phyloP scores from a whole-genome alignment of 2,113 vertebrate species.

The Ramphastos sulfuratus region DNA sequence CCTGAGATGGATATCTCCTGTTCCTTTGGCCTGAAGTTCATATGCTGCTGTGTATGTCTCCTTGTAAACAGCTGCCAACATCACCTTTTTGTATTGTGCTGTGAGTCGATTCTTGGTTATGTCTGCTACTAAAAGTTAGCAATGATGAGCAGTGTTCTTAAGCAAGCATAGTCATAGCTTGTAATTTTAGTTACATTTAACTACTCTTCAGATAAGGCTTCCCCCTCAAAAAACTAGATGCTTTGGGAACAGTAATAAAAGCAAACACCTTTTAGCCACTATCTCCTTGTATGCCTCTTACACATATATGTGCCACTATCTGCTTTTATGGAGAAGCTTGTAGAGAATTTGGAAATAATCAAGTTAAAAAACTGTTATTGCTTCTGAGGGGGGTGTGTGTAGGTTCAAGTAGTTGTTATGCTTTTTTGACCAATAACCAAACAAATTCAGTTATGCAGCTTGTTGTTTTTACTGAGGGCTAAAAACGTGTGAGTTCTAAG shows the following conservation, averaged over 20 bases:
- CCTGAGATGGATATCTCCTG: not conserved
- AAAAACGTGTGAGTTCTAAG: not conserved
- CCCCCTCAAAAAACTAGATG: not conserved
- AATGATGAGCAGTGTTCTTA: not conserved
- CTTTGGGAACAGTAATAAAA: not conserved
- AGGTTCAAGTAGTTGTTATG: not conserved
- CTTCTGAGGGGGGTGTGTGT: accelerated
- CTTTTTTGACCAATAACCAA: not conserved
- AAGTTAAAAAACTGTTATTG: not conserved
- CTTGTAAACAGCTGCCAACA: not conserved
- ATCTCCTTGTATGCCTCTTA: not conserved
- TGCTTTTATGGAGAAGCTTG: not conserved
- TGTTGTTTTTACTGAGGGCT: not conserved
- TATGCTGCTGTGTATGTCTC: not conserved
- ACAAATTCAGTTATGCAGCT: not conserved
- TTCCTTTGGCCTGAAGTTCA: not conserved
- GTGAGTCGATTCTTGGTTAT: not conserved
- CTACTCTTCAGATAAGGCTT: not conserved
- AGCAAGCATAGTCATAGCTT: not conserved
- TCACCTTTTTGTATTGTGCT: not conserved
- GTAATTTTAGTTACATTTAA: not conserved
- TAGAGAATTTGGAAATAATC: not conserved
- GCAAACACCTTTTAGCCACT: not conserved
- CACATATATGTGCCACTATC: not conserved
- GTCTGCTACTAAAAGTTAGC: not conserved